phyloP scores from a whole-genome alignment of 1,140 invertebrate species.

The Sitobion miscanthi region DNA sequence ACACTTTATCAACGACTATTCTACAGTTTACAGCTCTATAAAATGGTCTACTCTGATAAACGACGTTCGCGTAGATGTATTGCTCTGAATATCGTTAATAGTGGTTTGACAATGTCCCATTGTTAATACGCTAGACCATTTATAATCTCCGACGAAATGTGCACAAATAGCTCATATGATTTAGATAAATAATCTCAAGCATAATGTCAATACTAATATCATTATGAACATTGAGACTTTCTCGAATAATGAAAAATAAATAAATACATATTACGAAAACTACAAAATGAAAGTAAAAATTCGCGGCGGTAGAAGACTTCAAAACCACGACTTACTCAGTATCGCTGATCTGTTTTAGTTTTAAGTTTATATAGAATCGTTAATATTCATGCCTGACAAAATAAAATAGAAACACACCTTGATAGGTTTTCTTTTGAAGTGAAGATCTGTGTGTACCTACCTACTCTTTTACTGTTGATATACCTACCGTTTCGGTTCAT shows the following conservation, averaged over 20 bases:
- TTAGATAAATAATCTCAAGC: not conserved
- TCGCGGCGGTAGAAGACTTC: not conserved
- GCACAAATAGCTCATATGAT: not conserved
- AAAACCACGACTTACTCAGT: not conserved
- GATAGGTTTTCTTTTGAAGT: slow-evolving; percentile 32
- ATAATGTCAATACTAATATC: not conserved
- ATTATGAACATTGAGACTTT: not conserved
- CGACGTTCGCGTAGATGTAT: not conserved
- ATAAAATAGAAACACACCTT: not conserved
- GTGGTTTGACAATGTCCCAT: not conserved
- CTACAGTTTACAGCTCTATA: not conserved
- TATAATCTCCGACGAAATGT: not conserved
- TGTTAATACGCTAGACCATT: not conserved
- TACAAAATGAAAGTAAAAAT: not conserved
- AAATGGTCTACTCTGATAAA: not conserved
- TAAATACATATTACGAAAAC: not conserved
- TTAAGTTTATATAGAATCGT: not conserved
- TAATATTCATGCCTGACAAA: slow-evolving; percentile 6
- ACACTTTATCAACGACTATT: not conserved
- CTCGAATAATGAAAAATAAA: not conserved
- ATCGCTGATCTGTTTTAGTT: not conserved
- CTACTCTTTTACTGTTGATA: slow-evolving; percentile 5
- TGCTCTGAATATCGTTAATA: not conserved
- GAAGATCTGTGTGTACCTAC: not conserved
- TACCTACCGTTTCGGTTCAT: not conserved